Base-by-base conservation (phyloP, 2,113 vertebrate species). In the Falco punctatus region DNA sequence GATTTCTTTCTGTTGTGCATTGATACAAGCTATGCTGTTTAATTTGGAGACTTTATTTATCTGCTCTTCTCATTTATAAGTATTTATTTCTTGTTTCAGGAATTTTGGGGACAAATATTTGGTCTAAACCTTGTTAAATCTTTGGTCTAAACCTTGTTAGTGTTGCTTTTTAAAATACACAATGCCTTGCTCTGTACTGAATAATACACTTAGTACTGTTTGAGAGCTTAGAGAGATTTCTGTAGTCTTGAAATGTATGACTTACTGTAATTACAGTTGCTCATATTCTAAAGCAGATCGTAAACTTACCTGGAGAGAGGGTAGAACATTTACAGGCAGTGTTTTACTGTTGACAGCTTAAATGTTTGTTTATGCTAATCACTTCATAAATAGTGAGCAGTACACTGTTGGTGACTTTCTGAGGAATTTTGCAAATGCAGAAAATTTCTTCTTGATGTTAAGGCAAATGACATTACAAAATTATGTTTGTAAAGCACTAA, bases 271-370 rank as follows among this genome's bases (percentile, higher is more conserved):
- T 94, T 93, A 81, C 82, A 94, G 83, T 91, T 95, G 80, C 86
- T 92, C 12, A 30, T 88, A 71, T 70, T 74, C 82, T 93, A 44
- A 85, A 91, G 81, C 78, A 84, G 88, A 40, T 96, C 27, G 0
- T 96, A 96, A 95, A 96, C 61, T 87, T 94, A 97, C 93, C 93
- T 95, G 91, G 54, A 85, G 87, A 79, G 87, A 95, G 81, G n/a
- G 66, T 81, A 61, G 93, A 82, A 73, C 66, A 33, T 81, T 96
- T 95, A 85, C 54, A 80, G 78, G 92, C 78, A 92, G n/a, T 95
- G 72, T 96, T 89, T 97, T 91, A 93, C 81, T 82, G 59, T 77
- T 92, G 94, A 92, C 86, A 95, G 91, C 44, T 95, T 96, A 91
- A 33, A 92, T 89, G 94, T 95, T 96, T 93, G 85, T 94, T 95